Percentiles rank a stretch among this genome's conserved stretches.
Conservation (phyloP, 2,113 vertebrate species). For the western clawed frog (Xenopus tropicalis) region DNA sequence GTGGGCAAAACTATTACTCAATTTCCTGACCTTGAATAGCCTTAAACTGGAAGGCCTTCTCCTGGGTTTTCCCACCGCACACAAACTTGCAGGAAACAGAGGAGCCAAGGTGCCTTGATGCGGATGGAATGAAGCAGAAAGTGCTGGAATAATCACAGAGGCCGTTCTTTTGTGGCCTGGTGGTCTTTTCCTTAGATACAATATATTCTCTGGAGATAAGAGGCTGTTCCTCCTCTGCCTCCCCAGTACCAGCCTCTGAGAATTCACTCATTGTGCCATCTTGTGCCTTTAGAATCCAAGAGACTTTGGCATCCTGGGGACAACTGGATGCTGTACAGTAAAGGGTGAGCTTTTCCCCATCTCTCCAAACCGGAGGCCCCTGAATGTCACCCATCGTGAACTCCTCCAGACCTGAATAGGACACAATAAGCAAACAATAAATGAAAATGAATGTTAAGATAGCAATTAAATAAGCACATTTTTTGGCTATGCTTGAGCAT, state of each 20-base stretch:
- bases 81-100: neutral
- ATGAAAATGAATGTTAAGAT: neutral
- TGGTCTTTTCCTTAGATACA: neutral
- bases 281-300: neutral
- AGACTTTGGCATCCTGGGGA: neutral
- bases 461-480: too few relatives aligned
- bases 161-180: neutral
- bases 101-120: conserved; percentile 14
- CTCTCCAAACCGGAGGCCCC: neutral
- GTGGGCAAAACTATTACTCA: too few relatives aligned
- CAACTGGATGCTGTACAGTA: conserved; percentile 14
- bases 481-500: too few relatives aligned
- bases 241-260: neutral
- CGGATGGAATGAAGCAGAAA: conserved; percentile 18
- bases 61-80: neutral
- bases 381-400: conserved; percentile 2
- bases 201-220: conserved; percentile 19
- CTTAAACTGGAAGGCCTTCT: neutral
- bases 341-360: conserved; percentile 12
- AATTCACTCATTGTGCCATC: conserved; percentile 1
- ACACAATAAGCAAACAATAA: neutral
- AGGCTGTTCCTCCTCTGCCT: conserved; percentile 14
- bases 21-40: conserved; percentile 14
- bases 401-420: neutral
- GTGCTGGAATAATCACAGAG: conserved; percentile 1